Evolutionary conservation across 2,888 invertebrate genomes (phyloP).

Genomic region (Callinectes sapidus): DNA sequence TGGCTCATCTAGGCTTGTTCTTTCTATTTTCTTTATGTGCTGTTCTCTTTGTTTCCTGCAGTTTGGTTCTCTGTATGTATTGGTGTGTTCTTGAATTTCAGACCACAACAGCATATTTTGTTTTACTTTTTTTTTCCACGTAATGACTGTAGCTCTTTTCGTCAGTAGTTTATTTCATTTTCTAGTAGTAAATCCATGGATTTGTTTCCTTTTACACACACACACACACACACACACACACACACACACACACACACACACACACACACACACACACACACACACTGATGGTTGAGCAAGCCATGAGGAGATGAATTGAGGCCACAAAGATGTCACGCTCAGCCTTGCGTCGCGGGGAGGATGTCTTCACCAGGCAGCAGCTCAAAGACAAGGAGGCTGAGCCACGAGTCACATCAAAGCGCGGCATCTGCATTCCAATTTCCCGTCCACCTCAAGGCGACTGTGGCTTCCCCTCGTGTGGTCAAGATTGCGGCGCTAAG

Average conservation of each 20-base stretch:
- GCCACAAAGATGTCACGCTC: neutral
- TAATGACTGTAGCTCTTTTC: neutral
- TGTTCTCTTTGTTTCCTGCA: too few relatives aligned
- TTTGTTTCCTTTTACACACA: neutral
- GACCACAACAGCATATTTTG: too few relatives aligned
- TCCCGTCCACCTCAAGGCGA: neutral
- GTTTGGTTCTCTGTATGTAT: too few relatives aligned
- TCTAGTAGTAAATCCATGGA: neutral
- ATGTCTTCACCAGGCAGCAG: neutral
- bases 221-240: neutral
- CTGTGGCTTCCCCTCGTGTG: neutral
- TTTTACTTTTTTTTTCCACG: neutral
- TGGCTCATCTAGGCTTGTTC: too few relatives aligned
- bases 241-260: neutral
- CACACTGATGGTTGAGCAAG: neutral
- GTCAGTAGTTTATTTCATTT: neutral
- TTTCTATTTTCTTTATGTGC: too few relatives aligned
- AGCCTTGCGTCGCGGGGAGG: neutral
- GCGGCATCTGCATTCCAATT: neutral
- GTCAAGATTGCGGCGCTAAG: neutral
- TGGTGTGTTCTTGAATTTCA: too few relatives aligned
- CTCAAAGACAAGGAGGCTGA: neutral
- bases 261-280: neutral
- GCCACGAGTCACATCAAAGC: neutral
- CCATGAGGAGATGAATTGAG: neutral